Evolutionary conservation across 2,113 vertebrate species (phyloP).

Genomic region (Aythya baeri): DNA sequence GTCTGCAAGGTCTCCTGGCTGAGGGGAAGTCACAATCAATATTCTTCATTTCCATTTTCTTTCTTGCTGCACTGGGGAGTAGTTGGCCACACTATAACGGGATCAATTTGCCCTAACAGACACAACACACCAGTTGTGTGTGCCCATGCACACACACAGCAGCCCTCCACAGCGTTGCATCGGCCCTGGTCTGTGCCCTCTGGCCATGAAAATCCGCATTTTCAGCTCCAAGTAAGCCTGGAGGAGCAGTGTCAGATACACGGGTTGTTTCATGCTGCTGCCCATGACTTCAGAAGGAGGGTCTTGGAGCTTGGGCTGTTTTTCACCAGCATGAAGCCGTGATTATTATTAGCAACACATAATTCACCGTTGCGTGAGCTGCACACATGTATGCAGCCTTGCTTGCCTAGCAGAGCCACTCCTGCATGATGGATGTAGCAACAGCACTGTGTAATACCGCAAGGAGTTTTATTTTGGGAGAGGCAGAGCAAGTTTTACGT

Average conservation of each 20-base stretch:
- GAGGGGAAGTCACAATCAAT: neutral
- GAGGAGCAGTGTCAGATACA: neutral
- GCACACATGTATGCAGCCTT: neutral
- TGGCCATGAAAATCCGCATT: neutral
- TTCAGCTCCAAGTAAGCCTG: neutral
- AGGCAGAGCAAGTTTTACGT: neutral
- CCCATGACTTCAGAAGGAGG: neutral
- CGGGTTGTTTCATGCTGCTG: neutral
- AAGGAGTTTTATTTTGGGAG: neutral
- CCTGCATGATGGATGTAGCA: neutral
- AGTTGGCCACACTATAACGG: neutral
- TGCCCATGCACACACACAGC: neutral
- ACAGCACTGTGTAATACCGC: rapidly evolving
- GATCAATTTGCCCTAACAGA: neutral
- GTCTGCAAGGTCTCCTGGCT: neutral
- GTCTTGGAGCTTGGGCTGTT: neutral
- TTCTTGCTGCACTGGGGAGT: neutral
- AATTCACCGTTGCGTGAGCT: neutral
- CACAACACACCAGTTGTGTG: neutral
- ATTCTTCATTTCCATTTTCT: neutral
- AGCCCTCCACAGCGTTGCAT: neutral
- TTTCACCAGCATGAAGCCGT: neutral
- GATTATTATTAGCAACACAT: neutral
- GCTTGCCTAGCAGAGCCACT: neutral
- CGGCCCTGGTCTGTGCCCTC: neutral